phyloP scores from a whole-genome alignment of 2,888 invertebrate species.

The Drosophila subsilvestris region DNA sequence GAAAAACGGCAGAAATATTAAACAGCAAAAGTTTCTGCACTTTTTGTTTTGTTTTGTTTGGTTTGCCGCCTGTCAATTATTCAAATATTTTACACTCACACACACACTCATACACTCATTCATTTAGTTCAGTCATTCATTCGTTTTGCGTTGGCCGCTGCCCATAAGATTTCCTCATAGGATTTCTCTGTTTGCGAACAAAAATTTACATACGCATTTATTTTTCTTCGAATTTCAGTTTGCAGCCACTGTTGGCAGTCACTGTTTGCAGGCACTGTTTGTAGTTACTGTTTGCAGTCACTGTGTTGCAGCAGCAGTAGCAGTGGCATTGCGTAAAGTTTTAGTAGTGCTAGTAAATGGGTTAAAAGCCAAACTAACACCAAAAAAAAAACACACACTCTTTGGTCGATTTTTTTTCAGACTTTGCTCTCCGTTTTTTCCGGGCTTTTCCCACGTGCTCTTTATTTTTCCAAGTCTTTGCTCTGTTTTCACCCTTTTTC shows the following conservation, averaged over 20 bases:
- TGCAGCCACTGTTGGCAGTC: conserved; percentile 7
- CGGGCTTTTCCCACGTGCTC: conserved; percentile 1
- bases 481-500: not conserved
- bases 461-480: not conserved
- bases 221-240: conserved; percentile 23
- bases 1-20: conserved; percentile 14
- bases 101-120: conserved; percentile 6
- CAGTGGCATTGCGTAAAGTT: conserved; percentile 24
- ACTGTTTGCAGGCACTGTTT: conserved; percentile 19
- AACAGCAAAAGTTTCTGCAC: conserved; percentile 44
- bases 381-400: not conserved
- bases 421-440: not conserved
- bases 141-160: conserved; percentile 29
- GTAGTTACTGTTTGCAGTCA: conserved; percentile 10
- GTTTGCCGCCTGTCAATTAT: conserved; percentile 60
- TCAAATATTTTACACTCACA: conserved; percentile 44
- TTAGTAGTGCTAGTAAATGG: conserved; percentile 12
- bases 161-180: conserved; percentile 55
- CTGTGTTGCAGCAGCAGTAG: not conserved
- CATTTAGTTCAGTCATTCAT: conserved; percentile 30
- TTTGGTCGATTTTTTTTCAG: not conserved
- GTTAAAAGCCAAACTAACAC: conserved; percentile 33
- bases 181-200: conserved; percentile 15
- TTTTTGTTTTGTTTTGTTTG: conserved; percentile 24
- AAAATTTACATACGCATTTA: conserved; percentile 46